Percentiles rank a stretch among this genome's conserved stretches.
phyloP scores from a whole-genome alignment of 2,888 invertebrate species.

The Germaria angustata region DNA sequence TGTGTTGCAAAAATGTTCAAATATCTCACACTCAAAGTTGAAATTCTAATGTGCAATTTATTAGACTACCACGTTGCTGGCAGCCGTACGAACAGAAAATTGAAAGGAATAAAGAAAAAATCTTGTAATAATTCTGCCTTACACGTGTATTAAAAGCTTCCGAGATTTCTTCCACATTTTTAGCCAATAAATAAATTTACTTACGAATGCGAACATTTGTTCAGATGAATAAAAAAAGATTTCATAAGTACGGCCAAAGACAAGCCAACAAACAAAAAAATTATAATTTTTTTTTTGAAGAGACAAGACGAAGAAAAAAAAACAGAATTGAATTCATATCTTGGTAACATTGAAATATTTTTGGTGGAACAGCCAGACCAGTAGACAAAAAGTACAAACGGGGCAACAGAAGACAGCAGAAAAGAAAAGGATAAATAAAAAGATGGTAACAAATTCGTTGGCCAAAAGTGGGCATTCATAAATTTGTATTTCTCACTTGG shows the following conservation, averaged over 20 bases:
- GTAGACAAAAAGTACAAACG: constrained; percentile 28
- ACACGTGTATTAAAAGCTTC: constrained; percentile 66
- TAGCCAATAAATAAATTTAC: constrained; percentile 50
- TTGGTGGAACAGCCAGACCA: constrained; percentile 30
- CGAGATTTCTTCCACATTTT: constrained; percentile 58
- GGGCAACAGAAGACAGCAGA: background rate
- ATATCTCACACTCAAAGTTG: constrained; percentile 25
- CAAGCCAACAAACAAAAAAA: background rate
- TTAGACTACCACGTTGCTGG: constrained; percentile 51
- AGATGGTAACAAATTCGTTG: constrained; percentile 68
- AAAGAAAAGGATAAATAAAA: constrained; percentile 33
- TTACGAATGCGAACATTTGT: constrained; percentile 5
- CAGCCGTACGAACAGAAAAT: background rate
- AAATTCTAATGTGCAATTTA: constrained; percentile 54
- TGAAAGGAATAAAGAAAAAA: background rate
- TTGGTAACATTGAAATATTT: constrained; percentile 51
- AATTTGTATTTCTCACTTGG: constrained; percentile 78
- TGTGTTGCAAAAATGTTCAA: constrained; percentile 41
- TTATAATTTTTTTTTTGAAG: background rate
- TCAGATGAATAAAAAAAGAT: constrained; percentile 42
- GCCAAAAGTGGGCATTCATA: constrained; percentile 77
- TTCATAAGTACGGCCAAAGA: constrained; percentile 26
- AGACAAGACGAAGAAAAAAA: background rate
- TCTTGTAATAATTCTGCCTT: constrained; percentile 61
- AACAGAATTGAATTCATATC: constrained; percentile 37